Evolutionary conservation across 2,113 vertebrate genomes (phyloP).

Genomic region (Muntiacus reevesi): DNA sequence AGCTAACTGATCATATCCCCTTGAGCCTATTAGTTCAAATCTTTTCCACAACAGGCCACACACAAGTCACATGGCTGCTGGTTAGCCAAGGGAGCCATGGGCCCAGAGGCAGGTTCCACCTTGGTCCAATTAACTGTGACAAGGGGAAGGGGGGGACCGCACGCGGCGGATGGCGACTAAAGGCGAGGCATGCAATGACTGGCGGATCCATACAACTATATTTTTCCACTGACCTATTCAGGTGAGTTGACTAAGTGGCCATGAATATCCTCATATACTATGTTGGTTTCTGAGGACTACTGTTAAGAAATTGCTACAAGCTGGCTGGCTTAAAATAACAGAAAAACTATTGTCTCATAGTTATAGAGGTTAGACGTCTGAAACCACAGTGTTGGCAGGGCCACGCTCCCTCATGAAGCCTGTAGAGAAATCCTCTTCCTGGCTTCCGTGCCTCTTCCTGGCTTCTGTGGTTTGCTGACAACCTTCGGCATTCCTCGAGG

Average conservation of each 20-base stretch:
- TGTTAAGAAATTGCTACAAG: background rate
- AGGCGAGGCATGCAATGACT: too few relatives aligned
- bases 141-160: background rate
- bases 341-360: background rate
- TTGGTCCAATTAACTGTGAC: background rate
- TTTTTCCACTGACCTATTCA: background rate
- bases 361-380: background rate
- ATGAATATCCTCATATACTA: background rate
- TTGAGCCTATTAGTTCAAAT: background rate
- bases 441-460: background rate
- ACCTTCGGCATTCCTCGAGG: background rate
- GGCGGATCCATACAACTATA: background rate
- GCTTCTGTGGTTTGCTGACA: background rate
- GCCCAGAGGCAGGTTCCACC: background rate
- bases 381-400: background rate
- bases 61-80: background rate
- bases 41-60: background rate
- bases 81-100: background rate
- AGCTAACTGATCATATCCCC: background rate
- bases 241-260: background rate
- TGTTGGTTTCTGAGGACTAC: background rate
- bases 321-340: background rate
- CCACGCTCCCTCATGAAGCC: background rate
- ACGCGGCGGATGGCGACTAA: background rate
- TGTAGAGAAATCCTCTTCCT: background rate